phyloP scores from a whole-genome alignment of 1,140 invertebrate species.

The Cydia strobilella region DNA sequence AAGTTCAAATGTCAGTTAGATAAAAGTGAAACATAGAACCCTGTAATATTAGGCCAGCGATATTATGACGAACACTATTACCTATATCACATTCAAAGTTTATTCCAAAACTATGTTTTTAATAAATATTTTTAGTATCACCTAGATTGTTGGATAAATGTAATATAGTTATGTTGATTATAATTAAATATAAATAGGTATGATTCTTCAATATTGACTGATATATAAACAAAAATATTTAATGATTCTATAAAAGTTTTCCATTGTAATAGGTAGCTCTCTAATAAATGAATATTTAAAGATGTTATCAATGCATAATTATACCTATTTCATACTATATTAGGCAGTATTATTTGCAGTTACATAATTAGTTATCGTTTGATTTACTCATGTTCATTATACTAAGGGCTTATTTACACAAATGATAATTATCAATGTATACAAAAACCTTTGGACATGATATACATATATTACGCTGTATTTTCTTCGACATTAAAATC shows the following conservation, averaged over 20 bases:
- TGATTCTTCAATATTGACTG: conserved; percentile 47
- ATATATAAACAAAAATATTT: conserved; percentile 37
- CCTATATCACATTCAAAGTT: conserved; percentile 37
- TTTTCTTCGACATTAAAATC: no score
- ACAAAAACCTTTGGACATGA: no score
- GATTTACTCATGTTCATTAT: no score
- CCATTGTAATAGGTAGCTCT: conserved; percentile 45
- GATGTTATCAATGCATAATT: conserved; percentile 23
- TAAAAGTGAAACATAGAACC: no score
- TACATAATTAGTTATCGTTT: neutral
- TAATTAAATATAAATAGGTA: conserved; percentile 22
- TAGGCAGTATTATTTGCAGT: conserved; percentile 1
- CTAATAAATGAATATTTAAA: conserved; percentile 36
- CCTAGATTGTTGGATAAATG: conserved; percentile 29
- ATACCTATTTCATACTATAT: conserved; percentile 20
- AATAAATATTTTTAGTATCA: conserved; percentile 32
- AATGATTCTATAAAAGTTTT: conserved; percentile 37
- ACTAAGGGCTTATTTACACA: no score
- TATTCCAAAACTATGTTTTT: conserved; percentile 45
- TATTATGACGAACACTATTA: neutral
- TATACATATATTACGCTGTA: no score
- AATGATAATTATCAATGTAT: no score
- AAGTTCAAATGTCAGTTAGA: no score
- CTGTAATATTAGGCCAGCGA: no score
- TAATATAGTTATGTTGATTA: conserved; percentile 7